Evolutionary conservation across 2,888 invertebrate species (phyloP).

Genomic region (Altica lythri): DNA sequence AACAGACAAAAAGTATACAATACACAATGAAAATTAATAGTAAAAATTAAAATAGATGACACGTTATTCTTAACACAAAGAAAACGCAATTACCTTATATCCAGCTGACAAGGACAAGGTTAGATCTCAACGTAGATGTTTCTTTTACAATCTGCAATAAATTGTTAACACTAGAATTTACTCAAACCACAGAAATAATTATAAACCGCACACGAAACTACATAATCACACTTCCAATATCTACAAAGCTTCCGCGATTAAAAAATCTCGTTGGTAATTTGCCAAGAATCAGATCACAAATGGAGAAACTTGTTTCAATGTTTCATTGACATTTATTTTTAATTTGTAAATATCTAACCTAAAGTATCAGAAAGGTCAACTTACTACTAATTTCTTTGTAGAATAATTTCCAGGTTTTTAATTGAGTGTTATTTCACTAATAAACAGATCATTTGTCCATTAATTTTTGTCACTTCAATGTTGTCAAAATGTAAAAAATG

Average conservation of each 20-base stretch:
- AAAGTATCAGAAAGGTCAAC: slow-evolving; percentile 4
- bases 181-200: slow-evolving; percentile 1
- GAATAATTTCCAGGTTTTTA: slow-evolving; percentile 6
- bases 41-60: slow-evolving; percentile 32
- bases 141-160: slow-evolving; percentile 3
- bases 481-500: slow-evolving; percentile 20
- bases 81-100: slow-evolving; percentile 26
- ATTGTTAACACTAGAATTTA: slow-evolving; percentile 9
- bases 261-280: slow-evolving; percentile 23
- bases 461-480: slow-evolving; percentile 24
- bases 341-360: slow-evolving; percentile 8
- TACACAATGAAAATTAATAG: slow-evolving; percentile 11
- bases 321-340: slow-evolving; percentile 8
- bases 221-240: slow-evolving; percentile 7
- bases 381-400: slow-evolving; percentile 19
- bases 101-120: slow-evolving; percentile 28
- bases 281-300: slow-evolving; percentile 20
- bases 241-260: slow-evolving; percentile 18
- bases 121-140: slow-evolving; percentile 19
- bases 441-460: slow-evolving; percentile 24
- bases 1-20: slow-evolving; percentile 1
- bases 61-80: slow-evolving; percentile 24
- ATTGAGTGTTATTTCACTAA: slow-evolving; percentile 19
- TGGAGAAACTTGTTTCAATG: slow-evolving; percentile 23
- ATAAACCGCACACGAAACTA: slow-evolving; percentile 3